A percentile compares a stretch with the other conserved stretches of the same genome.
phyloP scores from a whole-genome alignment of 30 jellyfish, hydroid and myxozoan genomes.

The Chironex yamaguchii region DNA sequence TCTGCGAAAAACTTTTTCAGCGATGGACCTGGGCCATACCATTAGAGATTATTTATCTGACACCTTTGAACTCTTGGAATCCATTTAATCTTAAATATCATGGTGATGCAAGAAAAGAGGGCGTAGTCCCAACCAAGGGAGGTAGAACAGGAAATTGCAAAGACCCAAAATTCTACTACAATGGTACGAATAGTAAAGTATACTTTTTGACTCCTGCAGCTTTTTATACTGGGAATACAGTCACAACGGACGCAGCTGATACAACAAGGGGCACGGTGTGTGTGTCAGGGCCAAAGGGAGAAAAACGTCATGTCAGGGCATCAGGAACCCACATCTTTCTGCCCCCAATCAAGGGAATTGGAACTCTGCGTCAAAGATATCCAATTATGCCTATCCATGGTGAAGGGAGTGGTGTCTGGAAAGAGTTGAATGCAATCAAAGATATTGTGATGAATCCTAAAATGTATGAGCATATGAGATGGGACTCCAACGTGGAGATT shows the following conservation, averaged over 20 bases:
- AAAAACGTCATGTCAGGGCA: slow-evolving; percentile 66
- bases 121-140: slow-evolving; percentile 53
- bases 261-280: slow-evolving; percentile 60
- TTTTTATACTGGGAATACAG: slow-evolving; percentile 72
- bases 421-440: slow-evolving; percentile 84
- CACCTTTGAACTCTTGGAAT: slow-evolving; percentile 91
- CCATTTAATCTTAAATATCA: slow-evolving; percentile 78
- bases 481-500: slow-evolving; percentile 54
- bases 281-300: slow-evolving; percentile 72
- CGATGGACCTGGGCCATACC: slow-evolving; percentile 98
- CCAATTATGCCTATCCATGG: slow-evolving; percentile 96
- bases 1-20: slow-evolving; percentile 66
- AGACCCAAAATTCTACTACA: slow-evolving; percentile 37
- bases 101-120: slow-evolving; percentile 69
- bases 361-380: slow-evolving; percentile 83
- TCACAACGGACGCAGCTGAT: slow-evolving; percentile 78
- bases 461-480: slow-evolving; percentile 28
- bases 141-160: slow-evolving; percentile 83
- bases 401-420: slow-evolving; percentile 90
- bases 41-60: slow-evolving; percentile 85
- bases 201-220: slow-evolving; percentile 81
- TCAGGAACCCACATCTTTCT: slow-evolving; percentile 83
- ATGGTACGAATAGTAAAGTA: slow-evolving; percentile 83
- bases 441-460: slow-evolving; percentile 82
- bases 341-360: slow-evolving; percentile 86